These are phyloP conservation scores for Empidonax traillii DNA, from an alignment of 2,113 vertebrate species.

Conservation along the genomic window DNA sequence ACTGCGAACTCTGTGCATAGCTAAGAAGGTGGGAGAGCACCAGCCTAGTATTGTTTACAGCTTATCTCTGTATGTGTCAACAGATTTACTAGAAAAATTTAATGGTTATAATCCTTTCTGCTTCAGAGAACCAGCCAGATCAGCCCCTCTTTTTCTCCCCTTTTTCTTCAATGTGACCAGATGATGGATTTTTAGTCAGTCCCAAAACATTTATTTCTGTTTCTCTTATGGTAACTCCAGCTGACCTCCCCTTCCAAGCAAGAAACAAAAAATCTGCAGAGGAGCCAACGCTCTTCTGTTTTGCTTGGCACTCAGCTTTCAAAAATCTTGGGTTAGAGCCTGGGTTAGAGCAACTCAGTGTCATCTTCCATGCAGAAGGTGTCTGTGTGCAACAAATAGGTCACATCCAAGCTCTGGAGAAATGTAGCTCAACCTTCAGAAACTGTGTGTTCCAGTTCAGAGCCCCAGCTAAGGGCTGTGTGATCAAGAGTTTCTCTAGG, in stretches of 20 bases:
- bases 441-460: background rate
- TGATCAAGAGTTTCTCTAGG: background rate
- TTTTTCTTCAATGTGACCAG: background rate
- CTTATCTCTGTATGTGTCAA: background rate
- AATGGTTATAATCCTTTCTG: background rate
- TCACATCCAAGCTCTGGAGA: background rate
- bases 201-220: background rate
- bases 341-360: background rate
- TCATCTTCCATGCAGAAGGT: background rate
- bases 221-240: background rate
- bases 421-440: background rate
- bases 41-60: background rate
- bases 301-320: background rate
- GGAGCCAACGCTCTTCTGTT: background rate
- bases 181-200: background rate
- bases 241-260: background rate
- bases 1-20: conserved; percentile 88
- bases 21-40: conserved; percentile 83
- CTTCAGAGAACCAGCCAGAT: background rate
- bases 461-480: background rate
- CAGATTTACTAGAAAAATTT: background rate
- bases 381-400: background rate
- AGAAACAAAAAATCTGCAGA: background rate
- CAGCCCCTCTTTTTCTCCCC: background rate
- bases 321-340: background rate